Conservation (phyloP, 2,797 vertebrate genomes). For the Bradypodion ventrale region DNA sequence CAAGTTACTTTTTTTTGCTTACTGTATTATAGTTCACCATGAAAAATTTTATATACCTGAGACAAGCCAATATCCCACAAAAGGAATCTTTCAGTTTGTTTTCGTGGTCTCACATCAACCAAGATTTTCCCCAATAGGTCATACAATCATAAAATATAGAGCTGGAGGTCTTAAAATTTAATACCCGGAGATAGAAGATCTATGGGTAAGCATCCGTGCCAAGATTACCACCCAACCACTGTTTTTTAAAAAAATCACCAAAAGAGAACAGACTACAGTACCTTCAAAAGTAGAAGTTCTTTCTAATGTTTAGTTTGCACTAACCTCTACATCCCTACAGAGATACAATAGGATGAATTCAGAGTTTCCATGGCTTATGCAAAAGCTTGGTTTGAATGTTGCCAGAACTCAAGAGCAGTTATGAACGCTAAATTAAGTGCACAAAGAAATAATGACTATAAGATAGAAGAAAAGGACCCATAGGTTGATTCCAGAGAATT, state of each 20-base stretch:
- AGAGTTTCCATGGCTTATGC: background rate
- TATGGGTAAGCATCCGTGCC: too few species aligned
- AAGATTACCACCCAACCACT: too few species aligned
- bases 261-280: too few species aligned
- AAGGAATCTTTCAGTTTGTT: background rate
- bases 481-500: background rate
- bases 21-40: constrained; percentile 9
- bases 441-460: background rate
- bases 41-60: background rate
- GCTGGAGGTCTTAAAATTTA: background rate
- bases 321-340: background rate
- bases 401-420: background rate
- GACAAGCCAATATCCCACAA: background rate
- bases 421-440: background rate
- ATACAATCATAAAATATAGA: background rate
- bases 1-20: background rate
- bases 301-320: too few species aligned
- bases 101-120: background rate
- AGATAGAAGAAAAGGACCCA: background rate
- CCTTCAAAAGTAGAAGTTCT: too few species aligned
- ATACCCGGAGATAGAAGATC: too few species aligned
- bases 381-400: background rate
- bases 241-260: too few species aligned
- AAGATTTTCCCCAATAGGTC: background rate
- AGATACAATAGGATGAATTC: background rate